Evolutionary conservation across 1,140 invertebrate genomes (phyloP).

Genomic region (Lanistes nyassanus): DNA sequence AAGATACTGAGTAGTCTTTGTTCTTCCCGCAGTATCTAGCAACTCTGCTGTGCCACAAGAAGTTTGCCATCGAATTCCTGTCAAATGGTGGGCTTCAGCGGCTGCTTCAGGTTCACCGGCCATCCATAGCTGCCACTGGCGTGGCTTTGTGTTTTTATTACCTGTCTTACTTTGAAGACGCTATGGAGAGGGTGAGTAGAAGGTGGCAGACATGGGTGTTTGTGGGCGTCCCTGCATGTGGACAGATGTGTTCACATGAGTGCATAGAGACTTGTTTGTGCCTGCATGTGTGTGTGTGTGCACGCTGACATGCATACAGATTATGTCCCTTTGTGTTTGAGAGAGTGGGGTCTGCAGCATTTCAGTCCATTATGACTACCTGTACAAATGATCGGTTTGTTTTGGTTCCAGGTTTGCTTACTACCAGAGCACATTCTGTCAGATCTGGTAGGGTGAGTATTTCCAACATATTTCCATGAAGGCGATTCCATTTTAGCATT

Average conservation of each 20-base stretch:
- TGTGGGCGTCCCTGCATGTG: no score
- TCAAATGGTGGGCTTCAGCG: constrained; percentile 83
- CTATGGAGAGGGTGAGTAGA: constrained; percentile 82
- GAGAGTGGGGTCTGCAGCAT: no score
- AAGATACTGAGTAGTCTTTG: no score
- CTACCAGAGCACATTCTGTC: constrained; percentile 81
- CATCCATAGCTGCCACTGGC: constrained; percentile 93
- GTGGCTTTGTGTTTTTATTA: constrained; percentile 97
- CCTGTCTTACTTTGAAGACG: constrained; percentile 95
- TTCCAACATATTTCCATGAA: background rate
- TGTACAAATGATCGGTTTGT: constrained; percentile 1
- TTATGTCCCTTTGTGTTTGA: no score
- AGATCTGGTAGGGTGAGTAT: constrained; percentile 79
- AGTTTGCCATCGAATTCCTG: constrained; percentile 96
- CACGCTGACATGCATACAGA: no score
- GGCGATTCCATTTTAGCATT: no score
- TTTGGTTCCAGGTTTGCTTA: constrained; percentile 76
- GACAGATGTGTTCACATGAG: no score
- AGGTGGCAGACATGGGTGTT: no score
- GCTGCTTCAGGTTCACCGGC: constrained; percentile 87
- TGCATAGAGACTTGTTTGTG: no score
- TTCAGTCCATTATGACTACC: no score
- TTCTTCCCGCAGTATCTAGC: constrained; percentile 81
- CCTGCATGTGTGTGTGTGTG: background rate
- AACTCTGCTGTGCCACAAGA: constrained; percentile 94